Evolutionary conservation across 1,140 invertebrate species (phyloP).

Genomic region (Drosophila suzukii): DNA sequence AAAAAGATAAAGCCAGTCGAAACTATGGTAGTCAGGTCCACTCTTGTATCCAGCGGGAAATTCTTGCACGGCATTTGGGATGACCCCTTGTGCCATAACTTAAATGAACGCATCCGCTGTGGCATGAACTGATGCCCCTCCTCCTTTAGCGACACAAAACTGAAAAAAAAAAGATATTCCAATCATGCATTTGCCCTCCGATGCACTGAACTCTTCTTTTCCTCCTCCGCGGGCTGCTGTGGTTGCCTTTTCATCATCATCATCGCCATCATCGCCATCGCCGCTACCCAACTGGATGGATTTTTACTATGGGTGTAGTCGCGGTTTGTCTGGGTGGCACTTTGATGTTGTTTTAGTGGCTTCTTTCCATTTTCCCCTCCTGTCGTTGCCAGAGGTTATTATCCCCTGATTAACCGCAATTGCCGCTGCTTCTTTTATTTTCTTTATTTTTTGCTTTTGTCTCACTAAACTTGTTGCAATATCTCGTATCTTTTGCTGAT

Average conservation of each 20-base stretch:
- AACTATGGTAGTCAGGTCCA: conserved; percentile 9
- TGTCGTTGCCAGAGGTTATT: conserved; percentile 53
- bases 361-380: conserved; percentile 29
- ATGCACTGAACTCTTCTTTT: conserved; percentile 27
- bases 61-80: conserved; percentile 14
- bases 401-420: conserved; percentile 70
- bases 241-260: conserved; percentile 25
- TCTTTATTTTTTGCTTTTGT: conserved; percentile 3
- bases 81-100: conserved; percentile 26
- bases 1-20: conserved; percentile 1
- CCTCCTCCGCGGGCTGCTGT: conserved; percentile 5
- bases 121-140: conserved; percentile 15
- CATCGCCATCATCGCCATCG: conserved; percentile 1
- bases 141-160: conserved; percentile 10
- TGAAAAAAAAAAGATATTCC: conserved; percentile 16
- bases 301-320: conserved; percentile 27
- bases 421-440: conserved; percentile 19
- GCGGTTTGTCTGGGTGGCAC: conserved; percentile 41
- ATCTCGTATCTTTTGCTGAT: neutral
- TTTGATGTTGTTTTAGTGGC: conserved; percentile 65
- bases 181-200: conserved; percentile 43
- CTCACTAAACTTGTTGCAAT: conserved; percentile 13
- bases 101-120: conserved; percentile 52
- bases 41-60: conserved; percentile 4
- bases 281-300: conserved; percentile 32